Conservation (phyloP, 64 coral and sea anemone species). For the Actinia equina region DNA sequence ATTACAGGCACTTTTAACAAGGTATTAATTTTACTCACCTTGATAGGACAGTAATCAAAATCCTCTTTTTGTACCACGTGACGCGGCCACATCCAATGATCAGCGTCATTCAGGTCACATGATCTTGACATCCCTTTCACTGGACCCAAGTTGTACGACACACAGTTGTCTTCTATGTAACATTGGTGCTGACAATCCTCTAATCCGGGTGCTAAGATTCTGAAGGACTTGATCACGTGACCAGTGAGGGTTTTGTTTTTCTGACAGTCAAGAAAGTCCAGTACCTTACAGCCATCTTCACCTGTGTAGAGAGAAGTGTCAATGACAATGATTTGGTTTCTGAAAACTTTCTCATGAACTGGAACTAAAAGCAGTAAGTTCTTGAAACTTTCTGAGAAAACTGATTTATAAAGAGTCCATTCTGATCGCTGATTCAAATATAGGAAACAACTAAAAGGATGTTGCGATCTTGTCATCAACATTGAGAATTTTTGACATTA, state of each 20-base stretch:
- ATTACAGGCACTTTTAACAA: not conserved
- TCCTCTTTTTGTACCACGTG: not conserved
- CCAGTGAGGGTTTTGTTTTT: constrained; percentile 9
- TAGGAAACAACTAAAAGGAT: no score
- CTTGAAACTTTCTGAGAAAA: no score
- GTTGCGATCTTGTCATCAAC: no score
- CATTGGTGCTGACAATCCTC: not conserved
- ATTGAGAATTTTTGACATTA: no score
- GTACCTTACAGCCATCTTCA: not conserved
- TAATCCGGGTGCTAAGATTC: not conserved
- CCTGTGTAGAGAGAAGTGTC: not conserved
- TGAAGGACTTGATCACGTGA: constrained; percentile 6
- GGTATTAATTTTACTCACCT: not conserved
- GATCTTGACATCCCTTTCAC: not conserved
- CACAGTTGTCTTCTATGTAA: not conserved
- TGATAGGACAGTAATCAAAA: not conserved
- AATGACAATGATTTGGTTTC: no score
- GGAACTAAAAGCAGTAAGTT: no score
- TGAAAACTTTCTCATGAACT: no score
- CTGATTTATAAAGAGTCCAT: no score
- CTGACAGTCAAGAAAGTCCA: not conserved
- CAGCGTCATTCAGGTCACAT: no score
- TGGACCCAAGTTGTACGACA: constrained; percentile 15
- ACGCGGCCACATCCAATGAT: no score
- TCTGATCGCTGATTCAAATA: no score